These are phyloP conservation scores for Falco naumanni DNA, from an alignment of 2,797 vertebrate genomes.

Conservation along the genomic window DNA sequence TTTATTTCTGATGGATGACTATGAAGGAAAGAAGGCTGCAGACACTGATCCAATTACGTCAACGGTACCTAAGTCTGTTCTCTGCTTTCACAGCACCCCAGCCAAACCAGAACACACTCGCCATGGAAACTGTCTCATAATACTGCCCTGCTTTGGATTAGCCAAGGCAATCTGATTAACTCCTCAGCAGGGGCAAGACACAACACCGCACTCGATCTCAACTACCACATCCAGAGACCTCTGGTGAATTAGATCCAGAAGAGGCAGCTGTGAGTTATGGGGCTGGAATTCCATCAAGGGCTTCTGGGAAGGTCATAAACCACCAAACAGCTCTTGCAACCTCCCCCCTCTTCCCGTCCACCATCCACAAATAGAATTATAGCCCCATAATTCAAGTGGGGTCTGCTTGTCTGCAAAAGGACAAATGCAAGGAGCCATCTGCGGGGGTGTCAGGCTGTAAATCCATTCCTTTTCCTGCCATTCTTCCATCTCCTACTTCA, in stretches of 20 bases:
- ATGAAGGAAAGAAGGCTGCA: background rate
- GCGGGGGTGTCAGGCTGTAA: background rate
- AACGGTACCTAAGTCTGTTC: background rate
- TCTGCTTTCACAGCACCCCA: background rate
- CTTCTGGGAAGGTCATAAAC: constrained; percentile 71
- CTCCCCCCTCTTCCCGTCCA: background rate
- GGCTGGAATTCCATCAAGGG: constrained; percentile 70
- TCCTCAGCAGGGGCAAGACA: background rate
- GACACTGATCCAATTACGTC: background rate
- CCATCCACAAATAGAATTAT: constrained; percentile 58
- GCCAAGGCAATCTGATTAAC: background rate
- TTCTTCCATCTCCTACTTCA: background rate
- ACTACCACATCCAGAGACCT: constrained; percentile 43
- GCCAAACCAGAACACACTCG: background rate
- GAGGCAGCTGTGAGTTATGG: constrained; percentile 59
- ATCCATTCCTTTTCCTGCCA: background rate
- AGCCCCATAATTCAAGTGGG: constrained; percentile 54
- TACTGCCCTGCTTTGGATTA: constrained; percentile 50
- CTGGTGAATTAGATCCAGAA: constrained; percentile 58
- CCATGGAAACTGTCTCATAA: background rate
- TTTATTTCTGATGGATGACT: background rate
- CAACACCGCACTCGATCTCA: background rate
- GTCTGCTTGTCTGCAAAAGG: constrained; percentile 58
- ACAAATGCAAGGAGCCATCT: background rate
- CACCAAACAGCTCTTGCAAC: background rate